Conservation (phyloP, 1,140 invertebrate species). For the Galleria mellonella region DNA sequence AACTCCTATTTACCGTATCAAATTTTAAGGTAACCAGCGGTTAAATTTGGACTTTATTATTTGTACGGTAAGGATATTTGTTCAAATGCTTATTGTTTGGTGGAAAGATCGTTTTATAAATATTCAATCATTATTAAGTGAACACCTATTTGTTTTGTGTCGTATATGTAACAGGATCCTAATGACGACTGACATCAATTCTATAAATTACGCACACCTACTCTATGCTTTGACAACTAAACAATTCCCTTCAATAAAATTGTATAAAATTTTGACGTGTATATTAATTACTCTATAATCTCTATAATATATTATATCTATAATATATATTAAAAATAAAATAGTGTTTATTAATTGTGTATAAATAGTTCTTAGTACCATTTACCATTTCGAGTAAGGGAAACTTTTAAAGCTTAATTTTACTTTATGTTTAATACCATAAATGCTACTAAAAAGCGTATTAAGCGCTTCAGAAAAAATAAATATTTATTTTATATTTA, state of each 20-base stretch:
- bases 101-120: conserved; percentile 29
- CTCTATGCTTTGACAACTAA: conserved; percentile 15
- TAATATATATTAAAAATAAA: no score
- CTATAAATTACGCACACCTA: conserved; percentile 37
- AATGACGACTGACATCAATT: conserved; percentile 54
- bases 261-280: no score
- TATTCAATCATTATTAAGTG: conserved; percentile 63
- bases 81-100: background rate
- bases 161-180: conserved; percentile 62
- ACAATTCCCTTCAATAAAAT: background rate
- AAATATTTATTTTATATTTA: no score
- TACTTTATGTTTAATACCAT: no score
- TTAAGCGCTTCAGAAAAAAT: no score
- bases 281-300: no score
- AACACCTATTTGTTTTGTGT: conserved; percentile 67
- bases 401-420: no score
- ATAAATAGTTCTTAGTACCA: no score
- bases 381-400: no score
- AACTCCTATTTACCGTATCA: conserved; percentile 63
- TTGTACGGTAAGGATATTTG: conserved; percentile 13
- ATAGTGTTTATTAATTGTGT: no score
- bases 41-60: conserved; percentile 17
- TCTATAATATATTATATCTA: no score
- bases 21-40: conserved; percentile 37
- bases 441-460: no score